Evolutionary conservation across 2,113 vertebrate species (phyloP).

Genomic region (Fukomys damarensis): DNA sequence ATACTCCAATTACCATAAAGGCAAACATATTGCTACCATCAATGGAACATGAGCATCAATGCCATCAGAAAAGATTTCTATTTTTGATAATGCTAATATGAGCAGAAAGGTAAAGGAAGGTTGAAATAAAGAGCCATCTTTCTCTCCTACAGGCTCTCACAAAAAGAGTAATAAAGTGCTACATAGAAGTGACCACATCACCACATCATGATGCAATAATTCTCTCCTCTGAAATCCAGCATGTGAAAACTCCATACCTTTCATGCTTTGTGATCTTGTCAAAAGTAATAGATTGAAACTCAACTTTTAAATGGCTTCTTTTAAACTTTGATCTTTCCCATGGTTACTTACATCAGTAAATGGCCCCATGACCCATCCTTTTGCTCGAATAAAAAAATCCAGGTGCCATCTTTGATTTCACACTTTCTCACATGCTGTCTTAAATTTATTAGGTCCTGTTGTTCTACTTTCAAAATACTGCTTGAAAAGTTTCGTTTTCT

Average conservation of each 20-base stretch:
- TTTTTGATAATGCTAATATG: neutral
- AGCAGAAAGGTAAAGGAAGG: conserved; percentile 14
- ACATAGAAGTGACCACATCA: neutral
- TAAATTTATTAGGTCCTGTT: neutral
- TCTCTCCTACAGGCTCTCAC: neutral
- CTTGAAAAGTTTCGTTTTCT: neutral
- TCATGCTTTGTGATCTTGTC: neutral
- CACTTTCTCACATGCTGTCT: neutral
- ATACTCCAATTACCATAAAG: conserved; percentile 66
- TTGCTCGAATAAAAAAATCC: neutral
- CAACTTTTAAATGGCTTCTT: neutral
- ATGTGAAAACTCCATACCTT: neutral
- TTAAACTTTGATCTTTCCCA: neutral
- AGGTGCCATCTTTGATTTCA: neutral
- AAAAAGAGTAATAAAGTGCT: neutral
- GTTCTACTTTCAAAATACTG: neutral
- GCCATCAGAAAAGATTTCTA: neutral
- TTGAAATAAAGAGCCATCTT: conserved; percentile 2
- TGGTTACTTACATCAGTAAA: neutral
- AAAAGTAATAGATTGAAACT: conserved; percentile 6
- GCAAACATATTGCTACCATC: conserved; percentile 46
- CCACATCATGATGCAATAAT: neutral
- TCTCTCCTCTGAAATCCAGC: neutral
- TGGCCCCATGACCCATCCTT: fast-evolving
- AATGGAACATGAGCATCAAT: conserved; percentile 11